phyloP scores from a whole-genome alignment of 2,113 vertebrate genomes.

The Hystrix brachyura region DNA sequence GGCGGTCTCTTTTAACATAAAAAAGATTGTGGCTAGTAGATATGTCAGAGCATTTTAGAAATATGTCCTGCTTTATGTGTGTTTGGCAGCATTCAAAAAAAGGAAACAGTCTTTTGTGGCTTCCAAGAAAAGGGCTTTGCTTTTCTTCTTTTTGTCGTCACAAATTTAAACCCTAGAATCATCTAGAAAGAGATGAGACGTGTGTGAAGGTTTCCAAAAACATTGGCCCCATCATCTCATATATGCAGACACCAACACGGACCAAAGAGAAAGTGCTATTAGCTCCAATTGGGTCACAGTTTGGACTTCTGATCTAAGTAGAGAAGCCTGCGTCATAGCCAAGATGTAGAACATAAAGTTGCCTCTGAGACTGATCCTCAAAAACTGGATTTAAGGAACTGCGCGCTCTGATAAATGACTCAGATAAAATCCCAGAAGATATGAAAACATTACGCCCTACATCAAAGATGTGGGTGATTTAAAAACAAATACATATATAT shows the following conservation, averaged over 20 bases:
- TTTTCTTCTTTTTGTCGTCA: constrained; percentile 49
- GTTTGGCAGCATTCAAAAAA: background rate
- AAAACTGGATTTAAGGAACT: constrained; percentile 33
- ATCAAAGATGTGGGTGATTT: background rate
- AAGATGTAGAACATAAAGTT: background rate
- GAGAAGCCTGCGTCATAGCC: constrained; percentile 1
- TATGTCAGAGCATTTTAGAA: constrained; percentile 52
- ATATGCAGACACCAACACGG: background rate
- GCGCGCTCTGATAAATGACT: background rate
- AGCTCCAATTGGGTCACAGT: background rate
- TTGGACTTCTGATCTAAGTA: background rate
- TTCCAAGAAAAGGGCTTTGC: constrained; percentile 54
- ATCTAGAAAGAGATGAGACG: background rate
- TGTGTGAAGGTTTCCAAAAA: constrained; percentile 57
- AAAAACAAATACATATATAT: background rate
- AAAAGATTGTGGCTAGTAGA: constrained; percentile 34
- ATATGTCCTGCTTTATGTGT: background rate
- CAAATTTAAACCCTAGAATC: constrained; percentile 46
- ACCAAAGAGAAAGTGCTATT: constrained; percentile 3
- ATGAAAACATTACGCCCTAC: background rate
- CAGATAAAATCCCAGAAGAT: background rate
- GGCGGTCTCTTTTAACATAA: constrained; percentile 37
- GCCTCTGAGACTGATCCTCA: background rate
- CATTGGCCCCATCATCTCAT: background rate
- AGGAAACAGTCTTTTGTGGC: background rate